Conservation (phyloP, 1,140 invertebrate genomes). For the Radopholus similis region DNA sequence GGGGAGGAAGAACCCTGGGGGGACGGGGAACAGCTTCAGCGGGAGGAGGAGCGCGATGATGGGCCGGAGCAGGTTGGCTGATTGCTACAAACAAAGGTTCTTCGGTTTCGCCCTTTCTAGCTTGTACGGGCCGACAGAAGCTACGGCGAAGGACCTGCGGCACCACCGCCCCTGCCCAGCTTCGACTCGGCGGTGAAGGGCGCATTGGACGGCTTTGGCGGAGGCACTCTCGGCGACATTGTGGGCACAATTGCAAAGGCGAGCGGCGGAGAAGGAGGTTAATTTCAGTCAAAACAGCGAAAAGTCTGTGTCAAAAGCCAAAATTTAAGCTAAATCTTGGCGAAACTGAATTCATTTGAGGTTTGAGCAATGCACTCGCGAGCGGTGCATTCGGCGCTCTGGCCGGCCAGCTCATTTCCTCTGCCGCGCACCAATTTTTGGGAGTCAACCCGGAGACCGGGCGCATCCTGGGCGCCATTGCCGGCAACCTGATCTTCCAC, state of each 20-base stretch:
- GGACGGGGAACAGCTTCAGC: neutral
- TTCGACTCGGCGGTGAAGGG: neutral
- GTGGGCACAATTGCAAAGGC: neutral
- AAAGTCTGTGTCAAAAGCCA: no score
- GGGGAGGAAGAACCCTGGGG: no score
- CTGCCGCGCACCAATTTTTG: slow-evolving; percentile 56
- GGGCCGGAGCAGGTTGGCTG: neutral
- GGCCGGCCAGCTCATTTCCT: slow-evolving; percentile 46
- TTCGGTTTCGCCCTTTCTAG: no score
- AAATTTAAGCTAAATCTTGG: no score
- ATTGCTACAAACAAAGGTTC: no score
- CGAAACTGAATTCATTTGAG: no score
- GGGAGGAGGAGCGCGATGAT: neutral
- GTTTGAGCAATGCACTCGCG: neutral
- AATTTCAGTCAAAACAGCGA: no score
- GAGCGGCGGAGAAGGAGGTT: neutral
- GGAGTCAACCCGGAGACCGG: slow-evolving; percentile 54
- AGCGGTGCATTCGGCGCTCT: slow-evolving; percentile 18
- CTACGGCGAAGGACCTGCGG: neutral
- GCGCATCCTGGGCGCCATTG: slow-evolving; percentile 48
- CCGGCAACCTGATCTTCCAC: slow-evolving; percentile 40
- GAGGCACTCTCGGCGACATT: neutral
- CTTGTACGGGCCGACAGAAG: no score
- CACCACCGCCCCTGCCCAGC: no score
- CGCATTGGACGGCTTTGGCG: neutral